Evolutionary conservation across 2,113 vertebrate species (phyloP).

Genomic region (Mystacornis crossleyi): DNA sequence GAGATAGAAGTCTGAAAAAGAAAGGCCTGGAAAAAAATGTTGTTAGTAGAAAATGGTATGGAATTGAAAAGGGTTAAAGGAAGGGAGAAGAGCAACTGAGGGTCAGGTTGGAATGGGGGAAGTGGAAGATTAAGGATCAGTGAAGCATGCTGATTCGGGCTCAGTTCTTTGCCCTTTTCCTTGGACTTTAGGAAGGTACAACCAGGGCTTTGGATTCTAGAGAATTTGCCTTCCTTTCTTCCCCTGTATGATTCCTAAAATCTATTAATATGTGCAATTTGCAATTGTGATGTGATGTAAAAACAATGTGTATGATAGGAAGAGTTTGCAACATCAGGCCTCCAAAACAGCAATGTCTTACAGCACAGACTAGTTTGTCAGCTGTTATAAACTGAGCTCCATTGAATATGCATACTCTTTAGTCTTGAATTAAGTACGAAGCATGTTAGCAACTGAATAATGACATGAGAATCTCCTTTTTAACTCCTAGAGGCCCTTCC

Average conservation of each 20-base stretch:
- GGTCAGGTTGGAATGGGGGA: background rate
- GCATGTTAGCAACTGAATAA: background rate
- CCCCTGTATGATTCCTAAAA: background rate
- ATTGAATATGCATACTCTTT: background rate
- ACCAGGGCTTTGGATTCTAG: background rate
- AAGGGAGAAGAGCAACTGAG: background rate
- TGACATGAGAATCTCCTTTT: background rate
- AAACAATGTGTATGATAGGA: background rate
- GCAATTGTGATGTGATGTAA: background rate
- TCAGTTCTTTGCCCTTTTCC: background rate
- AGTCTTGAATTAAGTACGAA: background rate
- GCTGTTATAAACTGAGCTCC: background rate
- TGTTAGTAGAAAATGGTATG: background rate
- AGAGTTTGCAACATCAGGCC: background rate
- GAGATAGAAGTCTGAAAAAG: background rate
- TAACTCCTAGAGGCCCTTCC: conserved; percentile 21
- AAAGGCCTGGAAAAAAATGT: background rate
- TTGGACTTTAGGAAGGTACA: background rate
- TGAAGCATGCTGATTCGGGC: background rate
- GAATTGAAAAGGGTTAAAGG: background rate
- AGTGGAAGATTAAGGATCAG: background rate
- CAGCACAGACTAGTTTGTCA: background rate
- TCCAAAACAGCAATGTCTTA: background rate
- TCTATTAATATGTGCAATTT: background rate
- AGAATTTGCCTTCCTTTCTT: background rate